Evolutionary conservation across 2,888 invertebrate species (phyloP).

Genomic region (Cheilosia impressa): DNA sequence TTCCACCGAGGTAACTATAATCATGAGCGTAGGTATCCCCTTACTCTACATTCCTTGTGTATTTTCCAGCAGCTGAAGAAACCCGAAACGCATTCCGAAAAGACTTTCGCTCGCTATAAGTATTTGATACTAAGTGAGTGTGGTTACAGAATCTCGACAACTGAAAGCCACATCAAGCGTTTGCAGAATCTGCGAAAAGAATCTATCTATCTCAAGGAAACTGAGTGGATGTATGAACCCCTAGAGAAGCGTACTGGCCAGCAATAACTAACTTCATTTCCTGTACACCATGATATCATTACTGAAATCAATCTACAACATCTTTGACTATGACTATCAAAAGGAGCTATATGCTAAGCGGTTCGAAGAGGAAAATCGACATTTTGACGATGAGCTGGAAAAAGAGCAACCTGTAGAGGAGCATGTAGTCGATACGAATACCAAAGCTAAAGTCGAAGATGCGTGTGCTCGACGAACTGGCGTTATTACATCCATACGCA

Average conservation of each 20-base stretch:
- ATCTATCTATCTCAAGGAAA: constrained; percentile 90
- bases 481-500: constrained; percentile 85
- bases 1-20: constrained; percentile 48
- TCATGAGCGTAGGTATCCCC: too few species aligned
- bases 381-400: constrained; percentile 82
- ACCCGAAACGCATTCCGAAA: constrained; percentile 75
- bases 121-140: constrained; percentile 79
- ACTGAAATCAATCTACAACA: constrained; percentile 79
- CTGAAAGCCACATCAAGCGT: constrained; percentile 89
- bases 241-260: constrained; percentile 85
- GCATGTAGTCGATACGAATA: constrained; percentile 20
- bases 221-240: constrained; percentile 91
- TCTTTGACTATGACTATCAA: constrained; percentile 80
- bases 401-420: constrained; percentile 76
- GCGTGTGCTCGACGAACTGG: constrained; percentile 83
- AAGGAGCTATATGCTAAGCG: constrained; percentile 81
- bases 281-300: constrained; percentile 84
- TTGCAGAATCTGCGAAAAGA: constrained; percentile 90
- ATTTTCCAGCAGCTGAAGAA: constrained; percentile 33
- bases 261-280: constrained; percentile 59
- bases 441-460: constrained; percentile 22
- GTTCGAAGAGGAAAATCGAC: constrained; percentile 83
- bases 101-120: constrained; percentile 79
- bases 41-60: background rate
- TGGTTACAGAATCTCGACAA: constrained; percentile 84